These are phyloP conservation scores for Petrocephalus schoutedeni DNA, from an alignment of 2,797 vertebrate species.

Conservation along the genomic window DNA sequence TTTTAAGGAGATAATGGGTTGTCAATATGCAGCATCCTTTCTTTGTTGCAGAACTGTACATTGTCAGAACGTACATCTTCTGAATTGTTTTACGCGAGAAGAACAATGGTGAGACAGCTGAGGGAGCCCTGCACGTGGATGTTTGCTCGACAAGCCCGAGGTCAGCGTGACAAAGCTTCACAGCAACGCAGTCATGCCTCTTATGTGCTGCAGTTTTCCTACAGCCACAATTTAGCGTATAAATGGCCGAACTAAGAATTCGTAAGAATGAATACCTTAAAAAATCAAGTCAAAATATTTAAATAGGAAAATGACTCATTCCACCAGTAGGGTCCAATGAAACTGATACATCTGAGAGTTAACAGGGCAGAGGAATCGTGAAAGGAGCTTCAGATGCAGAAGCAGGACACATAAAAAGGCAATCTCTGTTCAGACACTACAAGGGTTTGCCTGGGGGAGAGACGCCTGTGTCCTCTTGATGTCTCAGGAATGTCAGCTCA, in stretches of 20 bases:
- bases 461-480: neutral
- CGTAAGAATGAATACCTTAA: neutral
- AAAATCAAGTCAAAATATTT: neutral
- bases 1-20: neutral
- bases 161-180: neutral
- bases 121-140: neutral
- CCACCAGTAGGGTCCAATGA: neutral
- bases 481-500: slow-evolving; percentile 13
- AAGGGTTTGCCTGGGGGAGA: neutral
- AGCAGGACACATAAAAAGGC: neutral
- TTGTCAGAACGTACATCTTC: neutral
- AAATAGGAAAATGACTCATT: neutral
- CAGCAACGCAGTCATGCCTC: neutral
- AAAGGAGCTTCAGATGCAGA: neutral
- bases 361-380: neutral
- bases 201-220: neutral
- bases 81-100: neutral
- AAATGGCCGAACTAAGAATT: neutral
- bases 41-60: too few species aligned
- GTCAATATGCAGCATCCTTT: neutral
- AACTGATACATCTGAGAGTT: neutral
- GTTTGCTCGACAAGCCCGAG: neutral
- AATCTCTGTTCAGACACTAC: slow-evolving; percentile 15
- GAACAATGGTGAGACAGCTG: neutral
- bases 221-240: neutral